These are phyloP conservation scores for Plebejus melissa DNA, from an alignment of 2,888 invertebrate species.

Conservation along the genomic window DNA sequence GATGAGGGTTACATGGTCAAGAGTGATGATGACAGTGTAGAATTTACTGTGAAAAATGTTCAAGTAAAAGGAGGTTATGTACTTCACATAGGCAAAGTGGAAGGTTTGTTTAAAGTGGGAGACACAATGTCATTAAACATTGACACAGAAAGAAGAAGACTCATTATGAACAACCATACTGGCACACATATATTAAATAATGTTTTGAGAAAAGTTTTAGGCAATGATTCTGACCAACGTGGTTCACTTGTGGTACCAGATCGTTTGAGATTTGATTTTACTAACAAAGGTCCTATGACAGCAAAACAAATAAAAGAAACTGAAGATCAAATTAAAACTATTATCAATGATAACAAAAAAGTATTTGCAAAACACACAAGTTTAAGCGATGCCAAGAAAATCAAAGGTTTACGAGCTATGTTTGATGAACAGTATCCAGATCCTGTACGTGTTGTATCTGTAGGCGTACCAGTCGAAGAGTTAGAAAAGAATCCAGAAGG, in stretches of 20 bases:
- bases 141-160: constrained; percentile 89
- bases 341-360: constrained; percentile 86
- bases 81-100: constrained; percentile 93
- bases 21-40: constrained; percentile 89
- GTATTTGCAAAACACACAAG: constrained; percentile 94
- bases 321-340: constrained; percentile 87
- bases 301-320: constrained; percentile 91
- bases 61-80: constrained; percentile 98
- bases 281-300: constrained; percentile 95
- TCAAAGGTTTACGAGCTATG: constrained; percentile 96
- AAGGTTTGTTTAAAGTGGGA: constrained; percentile 90
- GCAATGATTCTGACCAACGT: constrained; percentile 95
- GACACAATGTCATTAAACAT: constrained; percentile 90
- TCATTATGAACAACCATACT: constrained; percentile 99
- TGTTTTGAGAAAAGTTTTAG: constrained; percentile 92
- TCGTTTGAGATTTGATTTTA: constrained; percentile 97
- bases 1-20: constrained; percentile 96
- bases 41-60: constrained; percentile 94
- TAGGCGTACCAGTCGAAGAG: constrained; percentile 95
- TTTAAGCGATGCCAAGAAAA: constrained; percentile 92
- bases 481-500: constrained; percentile 92
- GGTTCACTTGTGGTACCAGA: constrained; percentile 99
- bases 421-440: constrained; percentile 99
- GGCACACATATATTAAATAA: constrained; percentile 98
- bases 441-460: constrained; percentile 94